Evolutionary conservation across 2,797 vertebrate genomes (phyloP), one percentile per base, ranked within the genome.

Genomic region (Amazona finschi): DNA sequence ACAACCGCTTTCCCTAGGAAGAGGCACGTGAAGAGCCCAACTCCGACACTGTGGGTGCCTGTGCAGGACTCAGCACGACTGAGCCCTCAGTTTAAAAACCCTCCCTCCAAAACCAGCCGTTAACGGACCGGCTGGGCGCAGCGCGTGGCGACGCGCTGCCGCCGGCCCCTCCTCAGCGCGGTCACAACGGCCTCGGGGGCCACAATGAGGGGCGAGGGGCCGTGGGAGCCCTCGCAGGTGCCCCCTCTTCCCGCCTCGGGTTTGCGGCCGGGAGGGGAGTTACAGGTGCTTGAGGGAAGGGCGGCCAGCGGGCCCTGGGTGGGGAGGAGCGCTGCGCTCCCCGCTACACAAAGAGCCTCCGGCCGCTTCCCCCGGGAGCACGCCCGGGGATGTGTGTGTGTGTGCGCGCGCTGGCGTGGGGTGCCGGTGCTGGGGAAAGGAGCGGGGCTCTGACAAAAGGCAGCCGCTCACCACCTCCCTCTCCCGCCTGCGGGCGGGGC

Each of bases 401-500:
- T 11, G 50, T 15, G 27, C 11, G 25, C 50, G 11, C 8, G n/a
- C n/a, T 25, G 22, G 55, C 22, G 55, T 15, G 20, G 14, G 21
- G 55, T 24, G 14, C 60, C 4, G 22, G 5, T 3, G 46, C 65
- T 2, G 16, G 3, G 28, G 12, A 24, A 18, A 3, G n/a, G 7
- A 83, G 4, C 25, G n/a, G 24, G 3, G 41, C 85, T 17, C 58
- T 65, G 49, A 95, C 95, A 92, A 93, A 91, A 90, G 91, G 66
- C 76, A 70, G 43, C 60, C 64, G 44, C 52, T 14, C 80, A n/a
- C 47, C 33, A 0, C 74, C 50, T 2, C 70, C 60, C 43, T 39
- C 55, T 14, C 38, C 47, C 19, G 20, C 38, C 93, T 38, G 83
- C 95, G 52, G 93, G 95, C 95, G 95, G 95, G 43, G 89, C 89